Conservation (phyloP, 2,113 vertebrate genomes). For the Poeciliopsis retropinna region DNA sequence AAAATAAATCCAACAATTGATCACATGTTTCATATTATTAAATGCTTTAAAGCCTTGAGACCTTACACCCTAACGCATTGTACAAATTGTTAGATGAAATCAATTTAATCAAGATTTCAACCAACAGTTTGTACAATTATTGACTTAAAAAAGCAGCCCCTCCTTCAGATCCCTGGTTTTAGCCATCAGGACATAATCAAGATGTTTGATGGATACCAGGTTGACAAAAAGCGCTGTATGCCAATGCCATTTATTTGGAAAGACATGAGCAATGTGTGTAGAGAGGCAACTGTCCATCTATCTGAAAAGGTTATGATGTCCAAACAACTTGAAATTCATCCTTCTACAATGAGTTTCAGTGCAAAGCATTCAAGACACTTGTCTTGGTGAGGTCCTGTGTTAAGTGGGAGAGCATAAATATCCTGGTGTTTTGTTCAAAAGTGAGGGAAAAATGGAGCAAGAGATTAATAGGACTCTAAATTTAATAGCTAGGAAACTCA, state of each 20-base stretch:
- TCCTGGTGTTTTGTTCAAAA: no score
- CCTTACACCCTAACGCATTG: neutral
- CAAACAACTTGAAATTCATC: neutral
- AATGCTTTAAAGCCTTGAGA: neutral
- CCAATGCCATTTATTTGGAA: neutral
- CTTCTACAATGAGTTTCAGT: neutral
- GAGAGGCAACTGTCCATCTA: neutral
- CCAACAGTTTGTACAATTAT: no score
- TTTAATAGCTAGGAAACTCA: neutral
- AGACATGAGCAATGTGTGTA: neutral
- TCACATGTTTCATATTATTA: slow-evolving; percentile 3
- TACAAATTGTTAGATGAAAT: no score
- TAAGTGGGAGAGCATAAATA: no score
- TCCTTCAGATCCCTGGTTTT: neutral
- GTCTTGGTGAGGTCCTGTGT: no score
- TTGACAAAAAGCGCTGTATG: neutral
- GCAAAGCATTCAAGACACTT: neutral
- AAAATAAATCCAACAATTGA: slow-evolving; percentile 64
- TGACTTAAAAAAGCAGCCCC: neutral
- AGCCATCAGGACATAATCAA: neutral
- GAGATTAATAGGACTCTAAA: no score
- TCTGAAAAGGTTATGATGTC: neutral
- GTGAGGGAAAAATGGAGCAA: no score
- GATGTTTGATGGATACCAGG: neutral
- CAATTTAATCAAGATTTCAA: no score